Evolutionary conservation across 2,113 vertebrate species (phyloP).

Genomic region (Vombatus ursinus): DNA sequence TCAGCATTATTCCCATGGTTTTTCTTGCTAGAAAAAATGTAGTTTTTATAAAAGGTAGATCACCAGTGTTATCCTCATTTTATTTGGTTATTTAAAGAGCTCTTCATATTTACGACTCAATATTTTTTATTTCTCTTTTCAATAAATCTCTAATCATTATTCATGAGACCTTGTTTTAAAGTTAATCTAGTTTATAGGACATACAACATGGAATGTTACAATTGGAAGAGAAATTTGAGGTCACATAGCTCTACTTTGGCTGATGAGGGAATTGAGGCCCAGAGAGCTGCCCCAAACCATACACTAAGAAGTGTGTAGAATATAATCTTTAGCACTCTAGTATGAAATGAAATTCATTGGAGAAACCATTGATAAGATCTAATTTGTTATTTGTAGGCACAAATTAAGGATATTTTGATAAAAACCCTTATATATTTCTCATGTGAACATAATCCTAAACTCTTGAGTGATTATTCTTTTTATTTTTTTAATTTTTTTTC

Average conservation of each 20-base stretch:
- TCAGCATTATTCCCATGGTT: not conserved
- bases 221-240: not conserved
- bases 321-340: not conserved
- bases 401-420: not conserved
- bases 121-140: not conserved
- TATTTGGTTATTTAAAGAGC: not conserved
- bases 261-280: not conserved
- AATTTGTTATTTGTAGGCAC: not conserved
- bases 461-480: not conserved
- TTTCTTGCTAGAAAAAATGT: constrained; percentile 26
- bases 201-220: not conserved
- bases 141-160: not conserved
- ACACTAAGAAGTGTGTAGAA: not conserved
- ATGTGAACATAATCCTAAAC: not conserved
- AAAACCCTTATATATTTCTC: not conserved
- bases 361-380: not conserved
- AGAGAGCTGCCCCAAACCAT: not conserved
- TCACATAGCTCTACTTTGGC: not conserved
- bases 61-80: not conserved
- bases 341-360: not conserved
- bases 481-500: not conserved
- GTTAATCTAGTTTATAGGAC: not conserved
- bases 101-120: not conserved
- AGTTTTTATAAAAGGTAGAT: not conserved
- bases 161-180: not conserved